These are phyloP conservation scores for Antheraea yamamai DNA, from an alignment of 2,888 invertebrate genomes.

Conservation along the genomic window DNA sequence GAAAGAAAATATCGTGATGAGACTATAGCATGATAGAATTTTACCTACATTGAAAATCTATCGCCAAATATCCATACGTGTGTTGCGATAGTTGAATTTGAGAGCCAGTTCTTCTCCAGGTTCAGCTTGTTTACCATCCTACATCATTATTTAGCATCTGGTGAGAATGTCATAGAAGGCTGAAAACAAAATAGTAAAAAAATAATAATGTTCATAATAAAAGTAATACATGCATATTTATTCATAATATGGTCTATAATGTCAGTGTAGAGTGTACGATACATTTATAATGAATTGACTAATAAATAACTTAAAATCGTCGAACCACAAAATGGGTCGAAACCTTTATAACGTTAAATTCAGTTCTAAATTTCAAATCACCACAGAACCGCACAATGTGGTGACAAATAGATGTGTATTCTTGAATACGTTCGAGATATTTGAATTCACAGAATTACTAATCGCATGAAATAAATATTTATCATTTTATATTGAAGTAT, in stretches of 20 bases:
- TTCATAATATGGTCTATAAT: background rate
- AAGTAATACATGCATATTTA: background rate
- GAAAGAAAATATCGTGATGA: too few relatives aligned
- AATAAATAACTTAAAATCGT: slow-evolving; percentile 21
- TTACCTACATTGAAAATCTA: too few relatives aligned
- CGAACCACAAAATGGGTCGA: slow-evolving; percentile 26
- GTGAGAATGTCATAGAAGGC: too few relatives aligned
- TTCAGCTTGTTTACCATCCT: too few relatives aligned
- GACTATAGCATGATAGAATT: too few relatives aligned
- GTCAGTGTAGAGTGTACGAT: background rate
- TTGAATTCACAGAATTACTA: background rate
- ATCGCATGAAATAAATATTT: slow-evolving; percentile 1
- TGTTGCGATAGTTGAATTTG: too few relatives aligned
- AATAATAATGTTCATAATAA: background rate
- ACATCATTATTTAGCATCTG: too few relatives aligned
- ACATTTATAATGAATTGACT: slow-evolving; percentile 14
- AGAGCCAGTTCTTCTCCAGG: too few relatives aligned
- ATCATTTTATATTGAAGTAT: background rate
- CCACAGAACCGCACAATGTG: slow-evolving; percentile 33
- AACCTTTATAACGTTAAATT: slow-evolving; percentile 48
- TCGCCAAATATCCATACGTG: too few relatives aligned
- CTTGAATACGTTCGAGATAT: slow-evolving; percentile 28
- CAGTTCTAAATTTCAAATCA: slow-evolving; percentile 40
- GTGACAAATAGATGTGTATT: slow-evolving; percentile 29
- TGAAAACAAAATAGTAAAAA: too few relatives aligned